Evolutionary conservation across 2,888 invertebrate species (phyloP), one percentile per base, ranked within the genome.

Genomic region (Brachyopa scutellaris): DNA sequence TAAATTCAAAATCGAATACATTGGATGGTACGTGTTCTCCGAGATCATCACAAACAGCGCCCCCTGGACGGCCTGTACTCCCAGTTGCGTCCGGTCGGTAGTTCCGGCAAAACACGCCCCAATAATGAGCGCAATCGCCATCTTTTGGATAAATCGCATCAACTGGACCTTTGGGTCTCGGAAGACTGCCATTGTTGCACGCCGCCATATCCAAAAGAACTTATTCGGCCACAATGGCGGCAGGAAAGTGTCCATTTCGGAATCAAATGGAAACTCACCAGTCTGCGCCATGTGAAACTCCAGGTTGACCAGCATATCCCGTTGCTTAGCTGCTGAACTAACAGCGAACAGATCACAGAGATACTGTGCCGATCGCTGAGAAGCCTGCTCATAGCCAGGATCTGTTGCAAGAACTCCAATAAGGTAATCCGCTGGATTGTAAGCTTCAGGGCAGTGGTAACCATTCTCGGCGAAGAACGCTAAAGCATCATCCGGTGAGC

Each of bases 361-460:
- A 86, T 92, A 93, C 87, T 94, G 93, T 15, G 95, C 93, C 0
- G 94, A 93, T 77, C 93, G 92, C 69, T 93, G 92, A 5, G 95
- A 95, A 0, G 93, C 93, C 8, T 93, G 92, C 88, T 97, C 96
- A 1, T 93, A 93, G 2, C 95, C 95, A 0, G 96, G 95, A 17
- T 94, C 93, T 0, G 95, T 92, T 0, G 97, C 97, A 84, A 98
- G 89, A 0, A 95, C 95, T 85, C 95, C 94, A 84, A 98, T 95
- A 87, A 96, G 94, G 91, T 95, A 97, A 88, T 98, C 98, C 0
- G 97, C 97, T 0, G 97, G 97, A 89, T 97, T 98, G 91, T 95
- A 97, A 57, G 95, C 95, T 31, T 93, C 91, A 0, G 97, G 97
- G 85, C 96, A 96, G 38, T 92, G 91, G 89, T 95, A 95, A 8